Percentiles rank a stretch among this genome's conserved stretches.
Evolutionary conservation across 2,797 vertebrate species (phyloP).

Genomic region (Mastacembelus armatus): DNA sequence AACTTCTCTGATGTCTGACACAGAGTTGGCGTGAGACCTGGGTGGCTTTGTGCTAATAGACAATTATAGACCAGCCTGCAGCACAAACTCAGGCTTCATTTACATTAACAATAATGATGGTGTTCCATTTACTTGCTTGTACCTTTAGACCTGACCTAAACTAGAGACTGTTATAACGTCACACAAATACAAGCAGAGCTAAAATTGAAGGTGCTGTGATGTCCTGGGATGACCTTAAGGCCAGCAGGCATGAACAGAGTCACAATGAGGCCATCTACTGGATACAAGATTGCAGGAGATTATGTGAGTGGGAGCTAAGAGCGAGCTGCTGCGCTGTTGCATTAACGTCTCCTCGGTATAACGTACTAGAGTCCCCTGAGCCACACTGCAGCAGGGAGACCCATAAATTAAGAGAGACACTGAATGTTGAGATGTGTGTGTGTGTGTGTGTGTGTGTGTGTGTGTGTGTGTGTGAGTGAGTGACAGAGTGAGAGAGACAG

Average conservation of each 20-base stretch:
- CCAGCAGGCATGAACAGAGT: conserved; percentile 55
- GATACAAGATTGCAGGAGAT: conserved; percentile 30
- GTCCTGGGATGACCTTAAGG: conserved; percentile 60
- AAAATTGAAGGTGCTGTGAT: conserved; percentile 24
- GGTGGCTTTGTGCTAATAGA: no score
- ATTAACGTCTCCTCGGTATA: conserved; percentile 58
- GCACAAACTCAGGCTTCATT: background rate
- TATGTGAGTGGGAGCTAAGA: conserved; percentile 6
- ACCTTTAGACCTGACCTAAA: background rate
- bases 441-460: conserved; percentile 6
- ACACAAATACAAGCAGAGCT: conserved; percentile 7
- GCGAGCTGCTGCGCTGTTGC: conserved; percentile 33
- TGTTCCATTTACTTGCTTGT: background rate
- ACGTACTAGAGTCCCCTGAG: conserved; percentile 57
- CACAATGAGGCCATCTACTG: conserved; percentile 82
- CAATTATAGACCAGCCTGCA: no score
- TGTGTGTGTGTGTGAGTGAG: conserved; percentile 7
- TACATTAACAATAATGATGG: background rate
- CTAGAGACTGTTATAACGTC: conserved; percentile 2
- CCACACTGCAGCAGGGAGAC: conserved; percentile 44
- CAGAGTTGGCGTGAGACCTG: no score
- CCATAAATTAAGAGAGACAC: conserved; percentile 25
- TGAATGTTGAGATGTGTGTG: background rate
- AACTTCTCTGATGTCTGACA: no score
- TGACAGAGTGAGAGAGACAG: background rate